A percentile compares a stretch with the other conserved stretches of the same genome.
These are phyloP conservation scores for Sebastes melanostomus DNA, from an alignment of 2,797 vertebrate species.

Conservation along the genomic window DNA sequence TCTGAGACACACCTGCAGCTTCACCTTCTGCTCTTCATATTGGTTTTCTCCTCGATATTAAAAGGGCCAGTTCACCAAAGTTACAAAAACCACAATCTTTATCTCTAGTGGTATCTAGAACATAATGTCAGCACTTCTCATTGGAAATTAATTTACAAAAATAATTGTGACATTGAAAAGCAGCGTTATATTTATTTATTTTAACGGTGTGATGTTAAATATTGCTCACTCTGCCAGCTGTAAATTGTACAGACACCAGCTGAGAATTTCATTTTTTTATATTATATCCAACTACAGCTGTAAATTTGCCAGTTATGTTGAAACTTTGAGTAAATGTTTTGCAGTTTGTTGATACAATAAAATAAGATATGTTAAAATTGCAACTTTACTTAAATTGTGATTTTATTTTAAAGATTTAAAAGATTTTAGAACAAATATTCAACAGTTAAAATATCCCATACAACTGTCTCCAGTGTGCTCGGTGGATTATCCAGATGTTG, in stretches of 20 bases:
- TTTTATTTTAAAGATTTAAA: neutral
- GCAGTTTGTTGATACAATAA: neutral
- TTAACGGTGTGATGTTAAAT: too few relatives aligned
- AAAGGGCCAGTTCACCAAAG: constrained; percentile 7
- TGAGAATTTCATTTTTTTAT: neutral
- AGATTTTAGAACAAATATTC: too few relatives aligned
- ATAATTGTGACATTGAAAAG: neutral
- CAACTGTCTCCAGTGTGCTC: too few relatives aligned
- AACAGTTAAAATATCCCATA: too few relatives aligned
- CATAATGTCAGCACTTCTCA: neutral
- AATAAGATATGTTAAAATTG: neutral
- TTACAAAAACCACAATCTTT: neutral
- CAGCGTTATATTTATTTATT: neutral
- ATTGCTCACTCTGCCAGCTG: too few relatives aligned
- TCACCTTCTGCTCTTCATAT: neutral
- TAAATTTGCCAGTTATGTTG: neutral
- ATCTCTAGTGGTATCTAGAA: neutral
- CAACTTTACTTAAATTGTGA: neutral
- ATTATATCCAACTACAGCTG: neutral
- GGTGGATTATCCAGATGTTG: neutral
- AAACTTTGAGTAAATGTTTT: neutral
- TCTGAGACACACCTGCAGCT: neutral
- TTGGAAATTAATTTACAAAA: neutral
- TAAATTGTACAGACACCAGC: too few relatives aligned
- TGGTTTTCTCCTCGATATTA: neutral